A percentile compares a stretch with the other conserved stretches of the same genome.
These are phyloP conservation scores for Falco cherrug DNA, from an alignment of 2,797 vertebrate species.

Conservation along the genomic window DNA sequence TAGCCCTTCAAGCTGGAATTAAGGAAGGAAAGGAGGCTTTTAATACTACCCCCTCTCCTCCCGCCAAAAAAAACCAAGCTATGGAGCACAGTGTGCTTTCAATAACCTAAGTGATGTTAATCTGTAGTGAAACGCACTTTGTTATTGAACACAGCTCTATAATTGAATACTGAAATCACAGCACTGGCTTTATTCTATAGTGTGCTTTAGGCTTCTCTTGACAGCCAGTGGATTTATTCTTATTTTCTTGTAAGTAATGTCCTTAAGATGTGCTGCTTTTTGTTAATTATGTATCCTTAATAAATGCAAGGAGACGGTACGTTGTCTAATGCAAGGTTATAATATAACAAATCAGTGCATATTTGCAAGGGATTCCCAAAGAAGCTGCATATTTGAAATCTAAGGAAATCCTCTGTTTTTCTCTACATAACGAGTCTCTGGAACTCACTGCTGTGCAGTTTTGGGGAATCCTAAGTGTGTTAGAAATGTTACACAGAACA, in stretches of 20 bases:
- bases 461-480: not conserved
- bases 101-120: constrained; percentile 41
- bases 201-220: not conserved
- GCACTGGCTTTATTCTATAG: not conserved
- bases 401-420: not conserved
- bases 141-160: not conserved
- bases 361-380: not conserved
- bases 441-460: not conserved
- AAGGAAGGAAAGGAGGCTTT: not conserved
- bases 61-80: not conserved
- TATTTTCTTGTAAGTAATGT: not conserved
- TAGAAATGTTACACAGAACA: not conserved
- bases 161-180: not conserved
- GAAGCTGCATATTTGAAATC: not conserved
- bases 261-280: not conserved
- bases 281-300: not conserved
- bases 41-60: not conserved
- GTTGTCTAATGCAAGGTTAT: not conserved
- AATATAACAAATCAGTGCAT: not conserved
- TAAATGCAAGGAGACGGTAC: not conserved
- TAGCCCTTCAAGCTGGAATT: constrained; percentile 54
- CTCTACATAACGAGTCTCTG: not conserved
- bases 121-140: constrained; percentile 11
- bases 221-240: not conserved
- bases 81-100: not conserved